Conservation (phyloP, 2,113 vertebrate species). For the Mormyrus iriodes region DNA sequence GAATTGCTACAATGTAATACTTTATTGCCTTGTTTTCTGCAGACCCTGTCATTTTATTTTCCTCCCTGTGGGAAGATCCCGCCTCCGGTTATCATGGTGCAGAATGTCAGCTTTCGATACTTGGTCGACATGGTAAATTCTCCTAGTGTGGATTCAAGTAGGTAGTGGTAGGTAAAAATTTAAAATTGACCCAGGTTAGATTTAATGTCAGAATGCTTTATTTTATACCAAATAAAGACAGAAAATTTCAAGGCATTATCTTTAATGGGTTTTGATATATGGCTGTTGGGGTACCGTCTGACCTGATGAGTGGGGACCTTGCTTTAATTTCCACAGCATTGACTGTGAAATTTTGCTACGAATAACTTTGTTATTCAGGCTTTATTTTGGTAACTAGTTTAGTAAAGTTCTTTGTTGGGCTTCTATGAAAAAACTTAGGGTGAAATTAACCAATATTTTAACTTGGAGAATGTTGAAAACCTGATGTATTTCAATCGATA, state of each 20-base stretch:
- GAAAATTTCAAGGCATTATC: too few species aligned
- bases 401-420: neutral
- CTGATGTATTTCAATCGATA: neutral
- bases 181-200: neutral
- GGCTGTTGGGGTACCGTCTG: neutral
- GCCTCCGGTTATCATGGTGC: conserved; percentile 98
- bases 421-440: neutral
- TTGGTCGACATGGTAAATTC: conserved; percentile 75
- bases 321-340: neutral
- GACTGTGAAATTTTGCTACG: neutral
- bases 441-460: neutral
- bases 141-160: neutral
- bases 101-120: conserved; percentile 96
- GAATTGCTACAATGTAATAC: neutral
- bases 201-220: neutral
- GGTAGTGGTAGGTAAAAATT: neutral
- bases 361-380: neutral
- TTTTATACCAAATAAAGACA: neutral
- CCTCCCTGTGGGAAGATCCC: conserved; percentile 96
- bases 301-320: neutral
- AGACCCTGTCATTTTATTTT: conserved; percentile 97
- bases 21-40: conserved; percentile 27
- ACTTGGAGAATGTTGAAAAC: neutral
- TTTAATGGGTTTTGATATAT: neutral
- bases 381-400: neutral